Base-by-base conservation (phyloP, 2,888 invertebrate species). In the Ectobius pallidus region DNA sequence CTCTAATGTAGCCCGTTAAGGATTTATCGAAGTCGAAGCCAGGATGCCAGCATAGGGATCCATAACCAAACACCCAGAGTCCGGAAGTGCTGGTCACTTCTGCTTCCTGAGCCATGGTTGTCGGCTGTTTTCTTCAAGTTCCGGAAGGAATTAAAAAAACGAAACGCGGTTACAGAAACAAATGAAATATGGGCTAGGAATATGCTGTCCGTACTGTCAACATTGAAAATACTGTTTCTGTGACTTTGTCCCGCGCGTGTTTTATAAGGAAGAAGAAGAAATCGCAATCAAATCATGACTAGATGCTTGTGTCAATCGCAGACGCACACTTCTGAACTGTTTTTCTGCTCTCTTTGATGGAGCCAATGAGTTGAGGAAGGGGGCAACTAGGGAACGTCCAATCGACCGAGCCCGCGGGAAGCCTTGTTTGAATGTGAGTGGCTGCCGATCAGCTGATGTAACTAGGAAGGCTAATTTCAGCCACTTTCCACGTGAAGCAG, bases 41-140 rank as follows among this genome's bases (percentile, higher is more conserved):
- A 0, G 95, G 95, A 83, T 94, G 90, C 97, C 97, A 98, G 84
- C 97, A 94, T 65, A 98, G 84, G 0, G 96, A 97, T 3, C 98
- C 98, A 80, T 98, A 98, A 0, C 97, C 98, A 81, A 97, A 98
- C 30, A 98, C 89, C 96, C 96, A 98, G 80, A 93, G 82, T 22
- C 86, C 85, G n/a, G 68, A 55, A 20, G 71, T 46, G n/a, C 69
- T 6, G 9, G 16, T 3, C 1, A 16, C n/a, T 0, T 22, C 30
- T 25, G 20, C 62, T 55, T 70, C n/a, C 6, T 42, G 39, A 6
- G 16, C 22, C 68, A 25, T 22, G 67, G 0, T 25, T 22, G 9
- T 30, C 16, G 25, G 9, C 18, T 52, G 16, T 25, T 14, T 58
- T 58, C 27, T 30, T 1, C 16, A 46, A 30, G 30, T 32, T n/a